Evolutionary conservation across 2,888 invertebrate species (phyloP).

Genomic region (Limnephilus lunatus): DNA sequence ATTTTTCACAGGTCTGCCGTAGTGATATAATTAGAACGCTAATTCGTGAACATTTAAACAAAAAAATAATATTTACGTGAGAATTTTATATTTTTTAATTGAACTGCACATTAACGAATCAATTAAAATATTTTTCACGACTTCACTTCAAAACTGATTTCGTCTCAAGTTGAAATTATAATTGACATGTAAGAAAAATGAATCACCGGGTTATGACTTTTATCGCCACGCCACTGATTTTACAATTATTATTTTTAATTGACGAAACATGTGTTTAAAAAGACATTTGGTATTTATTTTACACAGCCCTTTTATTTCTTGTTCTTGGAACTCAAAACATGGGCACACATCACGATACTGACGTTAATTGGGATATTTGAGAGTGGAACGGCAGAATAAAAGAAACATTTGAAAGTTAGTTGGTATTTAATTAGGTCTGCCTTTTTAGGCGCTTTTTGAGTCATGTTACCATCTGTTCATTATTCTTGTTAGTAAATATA

Average conservation of each 20-base stretch:
- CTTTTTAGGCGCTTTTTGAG: background rate
- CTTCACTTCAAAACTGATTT: background rate
- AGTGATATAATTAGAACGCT: background rate
- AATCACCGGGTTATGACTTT: background rate
- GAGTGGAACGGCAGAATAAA: background rate
- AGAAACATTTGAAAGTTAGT: background rate
- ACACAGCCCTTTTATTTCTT: background rate
- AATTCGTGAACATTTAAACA: background rate
- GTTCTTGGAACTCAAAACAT: background rate
- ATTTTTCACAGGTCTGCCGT: no score
- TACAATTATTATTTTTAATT: background rate
- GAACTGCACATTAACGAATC: background rate
- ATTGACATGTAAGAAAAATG: background rate
- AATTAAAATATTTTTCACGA: background rate
- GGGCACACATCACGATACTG: background rate
- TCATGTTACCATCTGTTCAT: background rate
- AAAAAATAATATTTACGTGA: background rate
- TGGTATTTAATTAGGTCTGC: background rate
- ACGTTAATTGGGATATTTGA: background rate
- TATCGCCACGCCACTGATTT: background rate
- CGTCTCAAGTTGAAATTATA: background rate
- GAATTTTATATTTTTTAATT: background rate
- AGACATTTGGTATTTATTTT: background rate
- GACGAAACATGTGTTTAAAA: background rate
- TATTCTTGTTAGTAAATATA: background rate